A percentile compares a stretch with the other conserved stretches of the same genome.
These are phyloP conservation scores for Elephantulus edwardii DNA, from an alignment of 2,113 vertebrate genomes.

Conservation along the genomic window DNA sequence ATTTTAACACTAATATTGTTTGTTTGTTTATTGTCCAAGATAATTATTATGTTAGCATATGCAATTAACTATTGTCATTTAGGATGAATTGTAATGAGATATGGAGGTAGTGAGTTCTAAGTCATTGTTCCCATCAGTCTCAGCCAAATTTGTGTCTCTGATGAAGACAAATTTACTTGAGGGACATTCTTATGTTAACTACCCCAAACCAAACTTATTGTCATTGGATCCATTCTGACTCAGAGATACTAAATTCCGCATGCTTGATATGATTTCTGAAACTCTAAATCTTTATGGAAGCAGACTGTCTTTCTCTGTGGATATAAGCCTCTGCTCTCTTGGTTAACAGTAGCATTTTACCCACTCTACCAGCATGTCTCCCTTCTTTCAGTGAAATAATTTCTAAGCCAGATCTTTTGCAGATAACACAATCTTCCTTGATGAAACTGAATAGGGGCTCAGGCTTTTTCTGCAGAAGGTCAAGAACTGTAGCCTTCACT, in stretches of 20 bases:
- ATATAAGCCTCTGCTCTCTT: neutral
- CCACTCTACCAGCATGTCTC: neutral
- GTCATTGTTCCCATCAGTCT: neutral
- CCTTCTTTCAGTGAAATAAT: neutral
- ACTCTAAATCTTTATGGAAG: too few relatives aligned
- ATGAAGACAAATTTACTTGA: neutral
- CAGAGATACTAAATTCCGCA: too few relatives aligned
- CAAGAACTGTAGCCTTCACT: too few relatives aligned
- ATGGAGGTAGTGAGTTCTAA: neutral
- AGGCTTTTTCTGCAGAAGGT: too few relatives aligned
- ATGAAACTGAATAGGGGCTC: too few relatives aligned
- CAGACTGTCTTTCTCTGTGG: neutral
- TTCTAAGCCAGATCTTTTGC: neutral
- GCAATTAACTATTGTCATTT: neutral
- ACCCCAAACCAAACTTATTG: too few relatives aligned
- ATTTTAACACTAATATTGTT: neutral
- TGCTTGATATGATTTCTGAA: too few relatives aligned
- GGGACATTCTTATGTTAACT: neutral
- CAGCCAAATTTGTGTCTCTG: neutral
- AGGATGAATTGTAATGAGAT: neutral
- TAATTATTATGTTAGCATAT: neutral
- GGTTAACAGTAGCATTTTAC: neutral
- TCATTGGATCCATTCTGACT: too few relatives aligned
- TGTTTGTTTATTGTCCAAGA: neutral
- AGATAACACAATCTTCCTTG: too few relatives aligned